Evolutionary conservation across 2,113 vertebrate genomes (phyloP).

Genomic region (Cryptotis parvus): DNA sequence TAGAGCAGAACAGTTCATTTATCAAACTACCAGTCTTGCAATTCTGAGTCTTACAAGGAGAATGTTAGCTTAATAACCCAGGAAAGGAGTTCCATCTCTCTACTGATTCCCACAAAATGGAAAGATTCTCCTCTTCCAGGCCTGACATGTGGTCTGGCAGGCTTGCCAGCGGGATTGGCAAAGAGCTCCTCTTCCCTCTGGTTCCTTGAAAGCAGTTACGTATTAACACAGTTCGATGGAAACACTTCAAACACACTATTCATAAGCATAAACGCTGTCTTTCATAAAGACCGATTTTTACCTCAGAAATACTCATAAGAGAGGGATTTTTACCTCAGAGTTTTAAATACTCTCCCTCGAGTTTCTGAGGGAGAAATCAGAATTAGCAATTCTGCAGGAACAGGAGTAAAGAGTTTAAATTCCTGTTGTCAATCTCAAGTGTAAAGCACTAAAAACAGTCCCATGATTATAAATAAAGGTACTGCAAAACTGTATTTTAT

Average conservation of each 20-base stretch:
- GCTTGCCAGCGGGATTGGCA: slow-evolving; percentile 65
- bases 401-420: neutral
- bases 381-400: neutral
- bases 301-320: neutral
- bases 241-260: slow-evolving; percentile 74
- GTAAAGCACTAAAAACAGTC: slow-evolving; percentile 38
- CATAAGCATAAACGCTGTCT: slow-evolving; percentile 45
- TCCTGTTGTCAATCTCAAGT: neutral
- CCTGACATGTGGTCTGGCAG: slow-evolving; percentile 51
- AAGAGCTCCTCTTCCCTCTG: slow-evolving; percentile 55
- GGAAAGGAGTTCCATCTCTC: slow-evolving; percentile 56
- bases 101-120: slow-evolving; percentile 34
- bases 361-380: slow-evolving; percentile 38
- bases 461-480: slow-evolving; percentile 73
- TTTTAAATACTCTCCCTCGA: slow-evolving; percentile 22
- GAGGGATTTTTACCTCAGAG: slow-evolving; percentile 17
- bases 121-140: slow-evolving; percentile 59
- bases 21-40: slow-evolving; percentile 20
- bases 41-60: slow-evolving; percentile 43
- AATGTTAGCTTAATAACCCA: slow-evolving; percentile 60
- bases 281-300: no score
- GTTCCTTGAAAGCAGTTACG: slow-evolving; percentile 73
- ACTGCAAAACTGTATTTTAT: slow-evolving; percentile 62
- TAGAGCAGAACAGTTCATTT: neutral
- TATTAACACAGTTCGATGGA: slow-evolving; percentile 59